Evolutionary conservation across 1,140 invertebrate genomes (phyloP).

Genomic region (Brachionus sp.): DNA sequence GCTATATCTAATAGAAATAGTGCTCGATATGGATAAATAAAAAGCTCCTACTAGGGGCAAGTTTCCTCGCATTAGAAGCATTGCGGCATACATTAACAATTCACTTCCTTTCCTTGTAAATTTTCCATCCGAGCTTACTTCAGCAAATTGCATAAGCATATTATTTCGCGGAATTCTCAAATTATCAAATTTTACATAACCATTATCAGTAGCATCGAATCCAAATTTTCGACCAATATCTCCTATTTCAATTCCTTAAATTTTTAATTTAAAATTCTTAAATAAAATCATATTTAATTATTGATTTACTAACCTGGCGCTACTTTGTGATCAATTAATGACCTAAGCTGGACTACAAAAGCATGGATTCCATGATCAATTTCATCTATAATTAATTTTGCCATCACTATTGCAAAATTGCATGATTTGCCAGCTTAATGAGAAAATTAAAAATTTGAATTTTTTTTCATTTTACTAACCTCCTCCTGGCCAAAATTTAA

Average conservation of each 20-base stretch:
- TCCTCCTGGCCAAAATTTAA: constrained; percentile 90
- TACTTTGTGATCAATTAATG: constrained; percentile 78
- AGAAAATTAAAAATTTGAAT: neutral
- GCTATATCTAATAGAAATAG: constrained; percentile 78
- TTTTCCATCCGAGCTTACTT: constrained; percentile 63
- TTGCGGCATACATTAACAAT: constrained; percentile 85
- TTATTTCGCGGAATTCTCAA: constrained; percentile 75
- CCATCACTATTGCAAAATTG: constrained; percentile 79
- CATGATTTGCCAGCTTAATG: constrained; percentile 71
- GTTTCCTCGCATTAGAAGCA: constrained; percentile 84
- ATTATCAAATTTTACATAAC: constrained; percentile 75
- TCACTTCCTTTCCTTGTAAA: constrained; percentile 71
- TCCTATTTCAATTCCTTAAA: constrained; percentile 65
- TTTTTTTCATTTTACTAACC: constrained; percentile 55
- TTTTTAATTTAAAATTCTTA: neutral
- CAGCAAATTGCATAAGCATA: constrained; percentile 84
- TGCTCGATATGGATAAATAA: constrained; percentile 71
- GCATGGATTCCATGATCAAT: constrained; percentile 82
- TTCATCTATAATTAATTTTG: constrained; percentile 79
- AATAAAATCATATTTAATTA: neutral
- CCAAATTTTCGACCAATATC: constrained; percentile 85
- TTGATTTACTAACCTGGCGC: constrained; percentile 65
- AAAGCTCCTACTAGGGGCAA: constrained; percentile 57
- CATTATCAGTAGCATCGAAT: constrained; percentile 81
- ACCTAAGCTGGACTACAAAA: constrained; percentile 83